Evolutionary conservation across 2,888 invertebrate genomes (phyloP).

Genomic region (Lobophora halterata): DNA sequence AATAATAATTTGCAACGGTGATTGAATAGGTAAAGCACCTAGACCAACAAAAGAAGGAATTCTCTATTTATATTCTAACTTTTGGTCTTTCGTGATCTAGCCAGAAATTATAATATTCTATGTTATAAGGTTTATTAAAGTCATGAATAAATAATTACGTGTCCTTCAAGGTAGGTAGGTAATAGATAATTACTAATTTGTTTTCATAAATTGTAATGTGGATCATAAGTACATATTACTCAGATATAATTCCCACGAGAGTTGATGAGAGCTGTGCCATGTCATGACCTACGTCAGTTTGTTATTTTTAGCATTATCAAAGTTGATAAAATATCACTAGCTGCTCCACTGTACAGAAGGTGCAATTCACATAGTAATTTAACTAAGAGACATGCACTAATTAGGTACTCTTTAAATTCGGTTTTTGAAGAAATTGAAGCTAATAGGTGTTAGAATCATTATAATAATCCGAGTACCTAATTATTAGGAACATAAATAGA

Average conservation of each 20-base stretch:
- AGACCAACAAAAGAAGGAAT: conserved; percentile 6
- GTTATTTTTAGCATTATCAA: conserved; percentile 69
- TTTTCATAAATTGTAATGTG: conserved; percentile 1
- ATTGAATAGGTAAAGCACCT: conserved; percentile 23
- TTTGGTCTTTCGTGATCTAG: too few relatives aligned
- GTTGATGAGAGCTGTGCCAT: conserved; percentile 45
- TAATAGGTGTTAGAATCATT: too few relatives aligned
- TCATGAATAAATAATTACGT: neutral
- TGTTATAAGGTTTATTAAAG: too few relatives aligned
- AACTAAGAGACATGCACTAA: too few relatives aligned
- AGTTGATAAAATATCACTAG: conserved; percentile 55
- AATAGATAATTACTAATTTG: neutral
- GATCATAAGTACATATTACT: conserved; percentile 35
- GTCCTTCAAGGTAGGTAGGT: neutral
- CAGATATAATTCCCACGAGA: conserved; percentile 55
- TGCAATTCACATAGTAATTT: conserved; percentile 37
- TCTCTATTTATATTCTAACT: neutral
- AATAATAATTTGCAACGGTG: conserved; percentile 59
- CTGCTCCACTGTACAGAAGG: conserved; percentile 39
- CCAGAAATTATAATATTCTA: too few relatives aligned
- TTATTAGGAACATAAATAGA: too few relatives aligned
- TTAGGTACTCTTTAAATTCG: too few relatives aligned
- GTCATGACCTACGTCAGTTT: conserved; percentile 45
- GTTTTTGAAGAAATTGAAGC: too few relatives aligned
- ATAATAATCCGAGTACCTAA: too few relatives aligned